Evolutionary conservation across 2,113 vertebrate species (phyloP).

Genomic region (Seriola quinqueradiata): DNA sequence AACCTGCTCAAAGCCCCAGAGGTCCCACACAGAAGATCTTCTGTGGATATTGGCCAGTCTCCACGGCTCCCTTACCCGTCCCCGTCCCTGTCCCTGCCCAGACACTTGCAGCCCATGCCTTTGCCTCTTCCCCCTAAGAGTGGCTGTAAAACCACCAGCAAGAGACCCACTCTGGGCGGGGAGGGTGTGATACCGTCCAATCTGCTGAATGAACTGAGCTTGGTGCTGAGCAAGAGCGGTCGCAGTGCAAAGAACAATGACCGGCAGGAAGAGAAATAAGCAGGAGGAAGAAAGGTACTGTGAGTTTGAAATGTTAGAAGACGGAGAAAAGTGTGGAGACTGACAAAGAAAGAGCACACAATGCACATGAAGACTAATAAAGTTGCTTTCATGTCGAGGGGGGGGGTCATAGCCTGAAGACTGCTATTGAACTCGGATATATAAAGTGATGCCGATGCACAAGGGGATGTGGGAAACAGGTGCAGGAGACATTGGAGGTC

Average conservation of each 20-base stretch:
- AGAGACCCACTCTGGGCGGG: slow-evolving; percentile 34
- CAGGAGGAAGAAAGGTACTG: neutral
- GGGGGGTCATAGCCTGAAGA: neutral
- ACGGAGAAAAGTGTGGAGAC: neutral
- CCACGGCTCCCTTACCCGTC: neutral
- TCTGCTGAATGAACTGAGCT: slow-evolving; percentile 90
- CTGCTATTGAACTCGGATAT: slow-evolving; percentile 25
- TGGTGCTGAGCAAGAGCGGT: slow-evolving; percentile 88
- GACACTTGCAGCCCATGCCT: slow-evolving; percentile 12
- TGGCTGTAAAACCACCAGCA: slow-evolving; percentile 19
- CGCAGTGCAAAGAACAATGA: slow-evolving; percentile 69
- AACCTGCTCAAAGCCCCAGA: slow-evolving; percentile 22
- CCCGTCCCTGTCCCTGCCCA: slow-evolving; percentile 11
- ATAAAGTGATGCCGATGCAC: slow-evolving; percentile 16
- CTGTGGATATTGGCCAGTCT: slow-evolving; percentile 14
- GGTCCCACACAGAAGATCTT: neutral
- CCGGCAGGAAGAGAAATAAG: slow-evolving; percentile 40
- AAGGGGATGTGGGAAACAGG: slow-evolving; percentile 48
- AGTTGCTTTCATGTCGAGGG: slow-evolving; percentile 12
- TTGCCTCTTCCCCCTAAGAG: slow-evolving; percentile 5
- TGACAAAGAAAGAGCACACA: neutral
- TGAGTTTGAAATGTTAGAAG: neutral
- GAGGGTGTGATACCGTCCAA: slow-evolving; percentile 83
- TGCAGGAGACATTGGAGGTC: slow-evolving; percentile 55
- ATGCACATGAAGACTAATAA: slow-evolving; percentile 10